Conservation (phyloP, 2,113 vertebrate genomes). For the Serilophus lunatus region DNA sequence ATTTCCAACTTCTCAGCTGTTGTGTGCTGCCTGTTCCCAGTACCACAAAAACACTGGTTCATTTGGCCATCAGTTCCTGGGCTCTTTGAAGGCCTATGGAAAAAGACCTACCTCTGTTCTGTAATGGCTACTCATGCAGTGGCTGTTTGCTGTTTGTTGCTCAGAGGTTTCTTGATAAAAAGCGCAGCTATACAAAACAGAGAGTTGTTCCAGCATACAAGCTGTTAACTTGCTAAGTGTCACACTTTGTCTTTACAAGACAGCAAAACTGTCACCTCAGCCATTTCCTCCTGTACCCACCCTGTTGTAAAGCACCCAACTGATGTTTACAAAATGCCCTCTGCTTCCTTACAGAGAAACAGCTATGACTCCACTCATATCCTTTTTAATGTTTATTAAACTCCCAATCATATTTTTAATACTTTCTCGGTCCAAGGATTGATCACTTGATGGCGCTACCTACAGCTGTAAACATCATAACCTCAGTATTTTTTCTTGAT, state of each 20-base stretch:
- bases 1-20: background rate
- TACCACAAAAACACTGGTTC: background rate
- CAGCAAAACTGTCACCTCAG: background rate
- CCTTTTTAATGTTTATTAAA: background rate
- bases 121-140: background rate
- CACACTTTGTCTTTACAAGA: background rate
- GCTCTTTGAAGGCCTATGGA: background rate
- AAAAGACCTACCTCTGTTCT: background rate
- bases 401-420: background rate
- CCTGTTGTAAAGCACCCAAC: background rate
- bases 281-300: background rate
- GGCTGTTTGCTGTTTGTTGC: background rate
- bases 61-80: background rate
- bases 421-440: background rate
- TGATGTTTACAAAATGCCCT: background rate
- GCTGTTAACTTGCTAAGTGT: background rate
- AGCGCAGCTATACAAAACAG: background rate
- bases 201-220: background rate
- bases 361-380: background rate
- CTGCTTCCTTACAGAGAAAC: background rate
- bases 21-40: background rate
- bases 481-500: background rate
- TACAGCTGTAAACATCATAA: background rate
- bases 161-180: background rate
- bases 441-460: background rate